phyloP scores from a whole-genome alignment of 2,797 vertebrate genomes.

The Pseudochirops cupreus region DNA sequence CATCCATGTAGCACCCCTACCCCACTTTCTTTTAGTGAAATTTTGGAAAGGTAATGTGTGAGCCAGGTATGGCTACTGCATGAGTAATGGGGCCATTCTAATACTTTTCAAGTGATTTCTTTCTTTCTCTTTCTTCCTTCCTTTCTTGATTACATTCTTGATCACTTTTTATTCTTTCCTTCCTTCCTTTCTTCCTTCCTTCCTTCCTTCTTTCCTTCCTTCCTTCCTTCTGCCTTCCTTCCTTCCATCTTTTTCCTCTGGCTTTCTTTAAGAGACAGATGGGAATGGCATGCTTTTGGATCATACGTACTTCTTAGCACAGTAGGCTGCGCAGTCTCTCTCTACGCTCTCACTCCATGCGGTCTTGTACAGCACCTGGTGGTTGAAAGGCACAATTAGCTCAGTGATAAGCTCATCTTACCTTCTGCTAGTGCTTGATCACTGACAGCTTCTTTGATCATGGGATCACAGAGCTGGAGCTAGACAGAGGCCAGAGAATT shows the following conservation, averaged over 20 bases:
- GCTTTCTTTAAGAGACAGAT: neutral
- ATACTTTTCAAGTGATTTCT: neutral
- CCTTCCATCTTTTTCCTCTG: neutral
- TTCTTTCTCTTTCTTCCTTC: neutral
- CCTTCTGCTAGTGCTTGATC: accelerated
- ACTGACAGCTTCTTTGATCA: neutral
- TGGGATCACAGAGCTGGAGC: neutral
- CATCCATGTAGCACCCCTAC: neutral
- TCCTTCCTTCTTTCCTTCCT: neutral
- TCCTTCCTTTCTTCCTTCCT: no score
- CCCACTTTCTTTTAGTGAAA: neutral
- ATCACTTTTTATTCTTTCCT: no score
- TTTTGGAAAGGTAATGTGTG: neutral
- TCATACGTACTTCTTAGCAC: slow-evolving; percentile 94
- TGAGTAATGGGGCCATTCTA: neutral
- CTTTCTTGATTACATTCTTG: neutral
- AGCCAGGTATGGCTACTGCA: neutral
- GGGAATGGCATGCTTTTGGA: neutral
- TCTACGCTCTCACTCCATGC: slow-evolving; percentile 98
- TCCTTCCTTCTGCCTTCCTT: neutral
- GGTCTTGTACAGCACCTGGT: slow-evolving; percentile 97
- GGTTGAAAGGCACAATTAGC: neutral
- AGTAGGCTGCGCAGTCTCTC: slow-evolving; percentile 94
- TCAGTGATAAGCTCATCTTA: neutral
- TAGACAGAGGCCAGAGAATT: neutral